Percentiles rank a stretch among this genome's conserved stretches.
Conservation (phyloP, 2,797 vertebrate genomes). For the Thunnus albacares region DNA sequence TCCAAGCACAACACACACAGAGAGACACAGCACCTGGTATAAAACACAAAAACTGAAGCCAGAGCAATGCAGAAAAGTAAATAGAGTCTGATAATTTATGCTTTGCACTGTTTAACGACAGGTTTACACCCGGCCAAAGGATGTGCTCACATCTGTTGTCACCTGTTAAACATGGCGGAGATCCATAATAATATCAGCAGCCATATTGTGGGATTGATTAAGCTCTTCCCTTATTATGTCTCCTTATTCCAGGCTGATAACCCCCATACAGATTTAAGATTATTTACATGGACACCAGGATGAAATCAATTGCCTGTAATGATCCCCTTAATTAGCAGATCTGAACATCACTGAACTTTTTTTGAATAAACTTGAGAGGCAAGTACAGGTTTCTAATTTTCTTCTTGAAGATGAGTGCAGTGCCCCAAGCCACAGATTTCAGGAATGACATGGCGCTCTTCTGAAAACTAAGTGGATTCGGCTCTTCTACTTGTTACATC, state of each 20-base stretch:
- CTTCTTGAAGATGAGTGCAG: no score
- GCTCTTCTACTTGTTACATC: background rate
- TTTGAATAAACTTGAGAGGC: background rate
- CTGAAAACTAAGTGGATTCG: background rate
- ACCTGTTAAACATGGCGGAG: no score
- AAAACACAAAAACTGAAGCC: conserved; percentile 2
- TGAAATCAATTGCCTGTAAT: background rate
- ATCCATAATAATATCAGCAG: no score
- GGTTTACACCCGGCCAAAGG: conserved; percentile 6
- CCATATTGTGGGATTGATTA: background rate
- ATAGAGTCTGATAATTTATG: conserved; percentile 17
- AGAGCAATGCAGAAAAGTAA: background rate
- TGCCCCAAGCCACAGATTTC: no score
- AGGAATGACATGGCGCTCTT: no score
- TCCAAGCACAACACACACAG: background rate
- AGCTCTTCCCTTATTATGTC: background rate
- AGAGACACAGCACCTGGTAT: background rate
- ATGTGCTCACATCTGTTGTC: background rate
- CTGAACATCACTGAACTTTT: background rate
- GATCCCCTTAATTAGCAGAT: background rate
- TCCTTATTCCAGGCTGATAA: background rate
- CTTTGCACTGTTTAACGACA: background rate
- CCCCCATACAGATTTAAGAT: background rate
- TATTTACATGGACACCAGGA: background rate
- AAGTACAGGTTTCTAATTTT: background rate